These are phyloP conservation scores for Girardinichthys multiradiatus DNA, from an alignment of 2,113 vertebrate species.

Conservation along the genomic window DNA sequence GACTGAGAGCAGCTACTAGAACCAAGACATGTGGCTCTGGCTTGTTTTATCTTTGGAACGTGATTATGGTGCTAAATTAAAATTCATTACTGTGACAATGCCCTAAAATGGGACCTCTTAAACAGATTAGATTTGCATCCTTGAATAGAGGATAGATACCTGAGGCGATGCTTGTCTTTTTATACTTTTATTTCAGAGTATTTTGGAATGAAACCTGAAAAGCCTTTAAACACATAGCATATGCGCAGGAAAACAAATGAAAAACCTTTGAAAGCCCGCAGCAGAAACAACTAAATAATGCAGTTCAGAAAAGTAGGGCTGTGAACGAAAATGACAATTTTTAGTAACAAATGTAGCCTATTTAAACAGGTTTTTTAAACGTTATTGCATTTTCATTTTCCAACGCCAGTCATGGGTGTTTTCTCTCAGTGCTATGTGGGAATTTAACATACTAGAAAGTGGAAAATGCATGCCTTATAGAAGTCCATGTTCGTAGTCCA, in stretches of 20 bases:
- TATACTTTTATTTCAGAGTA: constrained; percentile 4
- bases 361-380: not conserved
- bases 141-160: constrained; percentile 11
- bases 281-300: constrained; percentile 1
- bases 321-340: not conserved
- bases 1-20: not conserved
- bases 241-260: constrained; percentile 4
- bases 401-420: no score
- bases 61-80: constrained; percentile 12
- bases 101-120: not conserved
- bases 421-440: no score
- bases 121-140: constrained; percentile 7
- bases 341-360: not conserved
- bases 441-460: no score
- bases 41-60: constrained; percentile 28
- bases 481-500: no score
- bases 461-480: no score
- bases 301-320: constrained; percentile 6
- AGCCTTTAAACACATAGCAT: constrained; percentile 7
- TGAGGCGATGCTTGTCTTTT: constrained; percentile 2
- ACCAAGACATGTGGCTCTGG: not conserved
- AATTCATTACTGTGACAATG: constrained; percentile 7
- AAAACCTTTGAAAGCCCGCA: constrained; percentile 10
- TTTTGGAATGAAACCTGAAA: constrained; percentile 22
- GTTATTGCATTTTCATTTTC: not conserved